Conservation (phyloP, 1,140 invertebrate species). For the Macrobrachium nipponense region DNA sequence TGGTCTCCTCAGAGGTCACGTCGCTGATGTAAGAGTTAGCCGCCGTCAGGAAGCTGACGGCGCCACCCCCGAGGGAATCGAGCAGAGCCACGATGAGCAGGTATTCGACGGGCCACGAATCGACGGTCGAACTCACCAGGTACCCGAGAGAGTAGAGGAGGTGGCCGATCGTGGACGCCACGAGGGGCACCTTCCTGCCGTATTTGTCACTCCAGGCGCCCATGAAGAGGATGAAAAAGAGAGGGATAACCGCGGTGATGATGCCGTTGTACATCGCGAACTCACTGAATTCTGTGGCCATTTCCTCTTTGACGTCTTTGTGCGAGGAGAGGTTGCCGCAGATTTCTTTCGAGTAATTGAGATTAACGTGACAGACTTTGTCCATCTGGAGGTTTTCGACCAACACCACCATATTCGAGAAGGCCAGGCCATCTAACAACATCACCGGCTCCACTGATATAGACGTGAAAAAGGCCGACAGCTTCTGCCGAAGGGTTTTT, state of each 20-base stretch:
- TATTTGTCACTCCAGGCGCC: slow-evolving; percentile 67
- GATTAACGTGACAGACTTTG: slow-evolving; percentile 85
- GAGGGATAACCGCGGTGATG: slow-evolving; percentile 62
- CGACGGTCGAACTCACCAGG: slow-evolving; percentile 82
- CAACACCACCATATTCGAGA: slow-evolving; percentile 64
- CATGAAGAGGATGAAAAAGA: slow-evolving; percentile 66
- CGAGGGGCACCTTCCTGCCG: slow-evolving; percentile 83
- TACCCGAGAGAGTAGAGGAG: slow-evolving; percentile 81
- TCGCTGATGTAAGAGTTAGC: slow-evolving; percentile 91
- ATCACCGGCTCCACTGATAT: slow-evolving; percentile 63
- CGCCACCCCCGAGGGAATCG: slow-evolving; percentile 79
- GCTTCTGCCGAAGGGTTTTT: background rate
- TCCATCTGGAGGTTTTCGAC: slow-evolving; percentile 78
- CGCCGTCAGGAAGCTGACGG: slow-evolving; percentile 90
- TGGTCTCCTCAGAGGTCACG: slow-evolving; percentile 82
- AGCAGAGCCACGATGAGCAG: slow-evolving; percentile 67
- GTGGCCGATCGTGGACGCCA: slow-evolving; percentile 84
- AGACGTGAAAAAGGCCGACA: slow-evolving; percentile 33
- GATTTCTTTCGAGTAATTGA: slow-evolving; percentile 77
- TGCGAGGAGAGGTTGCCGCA: slow-evolving; percentile 79
- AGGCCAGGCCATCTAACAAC: slow-evolving; percentile 62
- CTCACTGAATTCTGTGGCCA: slow-evolving; percentile 81
- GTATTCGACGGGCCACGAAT: slow-evolving; percentile 77
- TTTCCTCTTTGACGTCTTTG: slow-evolving; percentile 81
- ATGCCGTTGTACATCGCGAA: slow-evolving; percentile 64